Percentiles rank a stretch among this genome's conserved stretches.
Evolutionary conservation across 2,113 vertebrate species (phyloP).

Genomic region (Climacteris rufus): DNA sequence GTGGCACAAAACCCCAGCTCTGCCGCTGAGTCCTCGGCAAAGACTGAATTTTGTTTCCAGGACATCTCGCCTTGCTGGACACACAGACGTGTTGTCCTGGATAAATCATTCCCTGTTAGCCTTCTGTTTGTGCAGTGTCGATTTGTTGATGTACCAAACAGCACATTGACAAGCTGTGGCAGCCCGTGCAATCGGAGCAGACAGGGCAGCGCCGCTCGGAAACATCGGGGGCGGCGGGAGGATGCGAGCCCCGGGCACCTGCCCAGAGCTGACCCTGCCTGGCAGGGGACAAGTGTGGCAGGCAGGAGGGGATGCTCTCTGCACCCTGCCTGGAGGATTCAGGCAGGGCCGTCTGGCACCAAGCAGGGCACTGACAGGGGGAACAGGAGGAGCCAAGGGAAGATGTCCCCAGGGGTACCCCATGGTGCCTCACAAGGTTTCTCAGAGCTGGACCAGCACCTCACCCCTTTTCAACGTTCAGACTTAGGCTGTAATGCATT

Average conservation of each 20-base stretch:
- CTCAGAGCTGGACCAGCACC: not conserved
- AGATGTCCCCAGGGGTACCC: not conserved
- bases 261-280: not conserved
- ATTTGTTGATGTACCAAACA: not conserved
- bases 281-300: not conserved
- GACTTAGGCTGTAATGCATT: not conserved
- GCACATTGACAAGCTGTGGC: not conserved
- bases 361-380: not conserved
- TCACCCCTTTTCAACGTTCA: not conserved
- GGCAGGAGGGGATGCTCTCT: not conserved
- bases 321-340: not conserved
- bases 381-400: not conserved
- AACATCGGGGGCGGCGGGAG: rapidly evolving
- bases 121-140: not conserved
- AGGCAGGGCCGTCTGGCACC: not conserved
- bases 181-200: not conserved
- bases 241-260: rapidly evolving
- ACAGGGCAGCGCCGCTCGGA: not conserved
- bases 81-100: not conserved
- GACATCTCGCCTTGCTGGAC: not conserved
- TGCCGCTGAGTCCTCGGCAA: not conserved
- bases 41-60: not conserved
- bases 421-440: too few species aligned
- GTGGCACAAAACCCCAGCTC: not conserved
- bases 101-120: conserved; percentile 53